Conservation (phyloP, 1,140 invertebrate genomes). For the Hyphantria cunea region DNA sequence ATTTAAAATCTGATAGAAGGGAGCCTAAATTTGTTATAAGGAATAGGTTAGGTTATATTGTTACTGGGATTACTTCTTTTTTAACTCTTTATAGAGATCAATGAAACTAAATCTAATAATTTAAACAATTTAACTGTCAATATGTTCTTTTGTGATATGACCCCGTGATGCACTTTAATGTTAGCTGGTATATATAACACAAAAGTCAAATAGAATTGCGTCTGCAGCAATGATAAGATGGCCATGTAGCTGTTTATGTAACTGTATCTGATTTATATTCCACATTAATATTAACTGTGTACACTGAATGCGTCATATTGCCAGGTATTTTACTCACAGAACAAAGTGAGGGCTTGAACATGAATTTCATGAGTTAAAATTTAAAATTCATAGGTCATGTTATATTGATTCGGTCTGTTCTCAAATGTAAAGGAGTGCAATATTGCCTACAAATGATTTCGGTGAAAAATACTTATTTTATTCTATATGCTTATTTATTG, state of each 20-base stretch:
- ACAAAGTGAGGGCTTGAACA: slow-evolving; percentile 40
- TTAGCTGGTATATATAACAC: too few relatives aligned
- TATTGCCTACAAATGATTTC: slow-evolving; percentile 21
- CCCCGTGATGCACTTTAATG: too few relatives aligned
- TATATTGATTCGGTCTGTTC: slow-evolving; percentile 22
- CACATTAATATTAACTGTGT: slow-evolving; percentile 72
- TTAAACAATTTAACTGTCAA: too few relatives aligned
- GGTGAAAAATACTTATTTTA: slow-evolving; percentile 14
- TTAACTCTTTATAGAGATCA: too few relatives aligned
- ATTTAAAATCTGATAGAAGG: too few relatives aligned
- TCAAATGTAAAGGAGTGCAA: slow-evolving; percentile 27
- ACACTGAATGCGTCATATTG: slow-evolving; percentile 56
- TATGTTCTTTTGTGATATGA: too few relatives aligned
- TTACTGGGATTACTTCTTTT: too few relatives aligned
- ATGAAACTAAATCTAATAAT: too few relatives aligned
- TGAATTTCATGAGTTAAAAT: slow-evolving; percentile 55
- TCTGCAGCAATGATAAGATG: background rate
- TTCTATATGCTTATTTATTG: too few relatives aligned
- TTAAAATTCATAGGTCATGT: slow-evolving; percentile 50
- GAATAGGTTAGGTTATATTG: too few relatives aligned
- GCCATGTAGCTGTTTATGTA: slow-evolving; percentile 34
- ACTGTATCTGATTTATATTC: slow-evolving; percentile 66
- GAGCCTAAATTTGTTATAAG: too few relatives aligned
- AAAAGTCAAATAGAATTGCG: too few relatives aligned
- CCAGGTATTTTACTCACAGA: slow-evolving; percentile 60